Evolutionary conservation across 2,888 invertebrate genomes (phyloP).

Genomic region (Capitulum mitella): DNA sequence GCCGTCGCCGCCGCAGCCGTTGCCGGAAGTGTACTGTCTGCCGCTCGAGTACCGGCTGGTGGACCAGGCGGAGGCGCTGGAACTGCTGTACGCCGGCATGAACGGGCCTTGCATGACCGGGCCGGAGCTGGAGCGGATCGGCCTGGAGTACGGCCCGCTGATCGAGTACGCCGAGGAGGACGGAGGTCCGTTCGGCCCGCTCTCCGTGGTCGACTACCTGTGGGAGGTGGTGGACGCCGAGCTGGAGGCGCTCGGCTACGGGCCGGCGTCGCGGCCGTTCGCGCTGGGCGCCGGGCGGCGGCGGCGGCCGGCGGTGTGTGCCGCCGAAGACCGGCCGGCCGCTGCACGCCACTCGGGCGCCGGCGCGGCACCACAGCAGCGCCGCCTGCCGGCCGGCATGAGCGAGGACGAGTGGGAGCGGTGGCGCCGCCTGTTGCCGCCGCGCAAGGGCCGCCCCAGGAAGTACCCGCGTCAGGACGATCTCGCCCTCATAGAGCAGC

Average conservation of each 20-base stretch:
- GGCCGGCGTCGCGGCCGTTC: background rate
- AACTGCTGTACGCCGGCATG: background rate
- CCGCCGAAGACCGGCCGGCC: background rate
- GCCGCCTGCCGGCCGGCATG: background rate
- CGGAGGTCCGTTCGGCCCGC: background rate
- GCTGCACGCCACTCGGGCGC: background rate
- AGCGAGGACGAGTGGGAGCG: constrained; percentile 2
- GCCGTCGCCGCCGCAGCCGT: background rate
- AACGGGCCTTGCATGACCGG: background rate
- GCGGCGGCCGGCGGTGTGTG: background rate
- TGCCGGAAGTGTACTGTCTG: background rate
- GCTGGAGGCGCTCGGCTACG: constrained; percentile 12
- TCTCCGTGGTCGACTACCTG: background rate
- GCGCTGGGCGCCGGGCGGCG: background rate
- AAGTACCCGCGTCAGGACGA: constrained; percentile 20
- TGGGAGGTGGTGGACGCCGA: background rate
- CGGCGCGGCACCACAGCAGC: background rate
- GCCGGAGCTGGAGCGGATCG: background rate
- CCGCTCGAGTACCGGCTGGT: background rate
- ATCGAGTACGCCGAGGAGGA: background rate
- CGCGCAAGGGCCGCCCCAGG: constrained; percentile 14
- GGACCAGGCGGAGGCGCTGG: constrained; percentile 7
- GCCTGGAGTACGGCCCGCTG: background rate
- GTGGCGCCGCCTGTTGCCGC: constrained; percentile 21
- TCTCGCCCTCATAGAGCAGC: background rate